These are phyloP conservation scores for Aricia artaxerxes DNA, from an alignment of 2,888 invertebrate genomes.

Conservation along the genomic window DNA sequence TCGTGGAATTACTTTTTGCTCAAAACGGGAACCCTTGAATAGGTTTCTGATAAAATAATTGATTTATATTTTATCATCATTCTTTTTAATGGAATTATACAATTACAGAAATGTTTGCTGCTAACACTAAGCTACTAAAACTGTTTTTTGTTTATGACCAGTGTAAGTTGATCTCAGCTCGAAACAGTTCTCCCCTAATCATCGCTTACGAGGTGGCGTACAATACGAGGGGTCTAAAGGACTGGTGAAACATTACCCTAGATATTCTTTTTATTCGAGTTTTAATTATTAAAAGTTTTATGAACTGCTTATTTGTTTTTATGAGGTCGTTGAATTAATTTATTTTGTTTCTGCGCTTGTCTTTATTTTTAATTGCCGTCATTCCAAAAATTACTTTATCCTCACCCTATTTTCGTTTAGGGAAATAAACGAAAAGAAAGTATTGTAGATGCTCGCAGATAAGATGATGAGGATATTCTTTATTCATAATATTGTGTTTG, in stretches of 20 bases:
- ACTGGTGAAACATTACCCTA: constrained; percentile 52
- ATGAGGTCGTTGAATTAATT: constrained; percentile 77
- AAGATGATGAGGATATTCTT: neutral
- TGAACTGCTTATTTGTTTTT: constrained; percentile 79
- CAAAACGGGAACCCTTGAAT: constrained; percentile 39
- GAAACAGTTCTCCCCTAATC: constrained; percentile 41
- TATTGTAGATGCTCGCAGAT: neutral
- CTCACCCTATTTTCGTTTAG: constrained; percentile 23
- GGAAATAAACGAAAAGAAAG: constrained; percentile 29
- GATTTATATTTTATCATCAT: neutral
- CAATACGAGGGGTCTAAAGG: constrained; percentile 43
- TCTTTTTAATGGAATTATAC: neutral
- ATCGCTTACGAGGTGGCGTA: constrained; percentile 32
- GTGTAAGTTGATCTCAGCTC: constrained; percentile 47
- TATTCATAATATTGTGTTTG: neutral
- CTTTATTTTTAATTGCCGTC: constrained; percentile 53
- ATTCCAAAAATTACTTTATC: constrained; percentile 42
- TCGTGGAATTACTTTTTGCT: constrained; percentile 57
- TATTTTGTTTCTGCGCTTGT: constrained; percentile 73
- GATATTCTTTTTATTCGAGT: constrained; percentile 71
- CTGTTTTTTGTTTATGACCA: constrained; percentile 45
- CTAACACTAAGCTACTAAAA: neutral
- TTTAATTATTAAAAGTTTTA: constrained; percentile 80
- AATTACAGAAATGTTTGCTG: neutral
- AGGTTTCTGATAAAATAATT: too few relatives aligned